phyloP scores from a whole-genome alignment of 1,140 invertebrate species.

The Whitmania pigra region DNA sequence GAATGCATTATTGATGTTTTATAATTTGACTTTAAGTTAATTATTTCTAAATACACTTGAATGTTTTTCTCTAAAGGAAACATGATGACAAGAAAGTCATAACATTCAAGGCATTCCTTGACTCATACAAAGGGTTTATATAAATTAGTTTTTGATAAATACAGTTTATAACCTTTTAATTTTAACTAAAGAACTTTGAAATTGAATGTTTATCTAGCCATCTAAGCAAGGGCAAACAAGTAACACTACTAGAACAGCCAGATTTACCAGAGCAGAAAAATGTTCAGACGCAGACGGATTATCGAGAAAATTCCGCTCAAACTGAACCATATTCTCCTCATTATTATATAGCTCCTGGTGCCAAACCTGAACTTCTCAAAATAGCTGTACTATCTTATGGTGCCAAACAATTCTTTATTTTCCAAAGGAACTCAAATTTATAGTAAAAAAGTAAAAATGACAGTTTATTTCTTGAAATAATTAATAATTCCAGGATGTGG shows the following conservation, averaged over 20 bases:
- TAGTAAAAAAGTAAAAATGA: neutral
- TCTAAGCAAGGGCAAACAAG: constrained; percentile 27
- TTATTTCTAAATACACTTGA: neutral
- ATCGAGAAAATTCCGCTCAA: constrained; percentile 61
- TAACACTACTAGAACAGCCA: constrained; percentile 25
- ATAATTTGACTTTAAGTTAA: neutral
- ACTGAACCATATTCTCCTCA: constrained; percentile 62
- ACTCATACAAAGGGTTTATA: too few species aligned
- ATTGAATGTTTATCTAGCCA: neutral
- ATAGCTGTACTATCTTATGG: constrained; percentile 52
- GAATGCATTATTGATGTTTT: neutral
- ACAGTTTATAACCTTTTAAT: neutral
- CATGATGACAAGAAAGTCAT: too few species aligned
- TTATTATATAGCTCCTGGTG: constrained; percentile 45
- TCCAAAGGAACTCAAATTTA: constrained; percentile 19
- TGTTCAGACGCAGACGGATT: constrained; percentile 55
- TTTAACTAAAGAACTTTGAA: neutral
- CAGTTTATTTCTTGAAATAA: neutral
- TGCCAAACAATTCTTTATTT: constrained; percentile 30
- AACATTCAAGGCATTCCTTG: too few species aligned
- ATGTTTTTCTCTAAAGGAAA: too few species aligned
- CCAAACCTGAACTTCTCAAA: constrained; percentile 51
- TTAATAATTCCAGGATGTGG: constrained; percentile 41
- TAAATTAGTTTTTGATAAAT: too few species aligned
- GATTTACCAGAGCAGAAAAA: constrained; percentile 37